Base-by-base conservation (phyloP, 2,888 invertebrate genomes). In the Prenolepis imparis region DNA sequence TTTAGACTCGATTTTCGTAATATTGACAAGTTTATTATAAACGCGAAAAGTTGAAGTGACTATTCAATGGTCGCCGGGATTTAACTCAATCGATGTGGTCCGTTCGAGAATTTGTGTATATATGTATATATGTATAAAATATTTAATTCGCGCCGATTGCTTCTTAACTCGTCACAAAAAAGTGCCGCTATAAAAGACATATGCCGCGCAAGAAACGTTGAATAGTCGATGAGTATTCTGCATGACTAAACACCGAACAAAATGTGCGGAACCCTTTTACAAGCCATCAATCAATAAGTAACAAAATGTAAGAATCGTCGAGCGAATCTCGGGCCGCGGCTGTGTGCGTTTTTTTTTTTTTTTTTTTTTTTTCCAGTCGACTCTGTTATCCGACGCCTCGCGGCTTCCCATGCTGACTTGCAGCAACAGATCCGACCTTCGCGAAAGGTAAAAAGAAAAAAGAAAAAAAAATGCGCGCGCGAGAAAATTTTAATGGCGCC, bases 251-350 rank as follows among this genome's bases (percentile, higher is more conserved):
- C 92, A 92, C 70, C 84, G 84, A 75, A 86, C 83, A 89, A 91
- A 91, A 90, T 90, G 83, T 78, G 81, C 68, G 86, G 89, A 91
- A 93, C 93, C 93, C 93, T 90, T 94, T 94, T 94, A 93, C 90
- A 90, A 91, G 91, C 93, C 92, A 94, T 94, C 94, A 91, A 94
- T 94, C 94, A 94, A 93, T 92, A 87, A 75, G 83, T 75, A 85
- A 85, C 83, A 87, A 87, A 86, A 90, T 82, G 84, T 74, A 74
- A 84, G 87, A 88, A 91, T 91, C 91, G 89, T 86, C 84, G 88
- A 89, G 89, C 87, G 84, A 88, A 88, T 87, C 86, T 78, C 67
- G 21, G 78, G 57, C 68, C 85, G 68, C 39, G 66, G 61, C 74
- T 55, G 78, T 44, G 73, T 83, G 32, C 39, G 32, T 24, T 36